Evolutionary conservation across 1,140 invertebrate genomes (phyloP), one percentile per base, ranked within the genome.

Genomic region (Zaprionus capensis): DNA sequence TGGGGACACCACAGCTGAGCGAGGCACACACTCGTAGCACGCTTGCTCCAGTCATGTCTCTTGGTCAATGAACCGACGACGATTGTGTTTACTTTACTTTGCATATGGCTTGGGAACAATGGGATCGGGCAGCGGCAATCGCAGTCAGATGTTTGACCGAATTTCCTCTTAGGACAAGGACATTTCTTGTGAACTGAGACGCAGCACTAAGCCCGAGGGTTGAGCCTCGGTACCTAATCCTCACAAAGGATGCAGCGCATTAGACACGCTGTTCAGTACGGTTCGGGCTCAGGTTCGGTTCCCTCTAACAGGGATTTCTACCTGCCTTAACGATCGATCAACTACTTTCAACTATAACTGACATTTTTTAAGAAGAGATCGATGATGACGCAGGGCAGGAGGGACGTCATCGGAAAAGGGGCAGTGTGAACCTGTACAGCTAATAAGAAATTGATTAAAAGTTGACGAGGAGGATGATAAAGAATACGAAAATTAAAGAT

Each of bases 41-140:
- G 28, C 22, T 44, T 41, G 66, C 59, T 49, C 76, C 67, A 79
- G 61, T 76, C 76, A 78, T 66, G 77, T 78, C 65, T 88, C 83
- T 83, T 87, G 84, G 84, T 88, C 84, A 88, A 88, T 88, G 84
- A 88, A 86, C 82, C 71, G 59, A 38, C 46, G 34, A 51, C 64
- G 63, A 22, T 26, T 53, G 36, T 68, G 36, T 41, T 20, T 46
- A 26, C 24, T 62, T 62, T n/a, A 15, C 61, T 75, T 62, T 68
- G 58, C 70, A 73, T 77, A 76, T 51, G 49, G 31, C 31, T 7
- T 41, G 56, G 58, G 46, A 66, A 76, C 63, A 77, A 63, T 62
- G 17, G 28, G 36, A 65, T 55, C 7, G 36, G 69, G 41, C 62
- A 71, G 44, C 59, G 26, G 28, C 82, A 78, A 41, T 41, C 41